phyloP scores from a whole-genome alignment of 2,888 invertebrate genomes.

The Neoaliturus tenellus region DNA sequence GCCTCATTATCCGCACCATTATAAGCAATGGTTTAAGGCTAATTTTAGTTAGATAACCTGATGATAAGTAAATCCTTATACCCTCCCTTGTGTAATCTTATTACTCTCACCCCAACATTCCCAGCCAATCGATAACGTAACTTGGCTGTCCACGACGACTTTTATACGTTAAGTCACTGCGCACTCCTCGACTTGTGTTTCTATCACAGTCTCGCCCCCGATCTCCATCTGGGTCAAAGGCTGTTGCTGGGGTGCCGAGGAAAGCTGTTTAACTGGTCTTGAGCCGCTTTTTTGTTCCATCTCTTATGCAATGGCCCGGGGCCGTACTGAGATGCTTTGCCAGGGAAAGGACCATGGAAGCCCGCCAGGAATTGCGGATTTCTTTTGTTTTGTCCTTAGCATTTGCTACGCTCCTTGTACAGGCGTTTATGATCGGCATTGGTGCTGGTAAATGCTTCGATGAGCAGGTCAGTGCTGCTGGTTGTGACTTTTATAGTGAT shows the following conservation, averaged over 20 bases:
- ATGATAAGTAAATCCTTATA: no score
- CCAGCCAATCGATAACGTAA: no score
- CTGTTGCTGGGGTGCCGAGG: neutral
- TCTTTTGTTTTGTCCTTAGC: neutral
- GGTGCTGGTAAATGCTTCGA: no score
- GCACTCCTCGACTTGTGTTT: neutral
- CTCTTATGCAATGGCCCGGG: slow-evolving; percentile 19
- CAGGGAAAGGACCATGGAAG: neutral
- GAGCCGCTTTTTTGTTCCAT: neutral
- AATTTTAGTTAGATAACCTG: no score
- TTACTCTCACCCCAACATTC: no score
- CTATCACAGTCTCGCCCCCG: neutral
- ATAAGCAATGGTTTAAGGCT: no score
- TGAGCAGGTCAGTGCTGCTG: no score
- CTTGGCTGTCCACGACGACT: no score
- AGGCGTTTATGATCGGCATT: neutral
- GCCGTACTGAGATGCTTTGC: neutral
- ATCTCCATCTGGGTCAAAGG: slow-evolving; percentile 1
- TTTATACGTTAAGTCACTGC: no score
- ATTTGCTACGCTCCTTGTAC: neutral
- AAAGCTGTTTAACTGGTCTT: slow-evolving; percentile 17
- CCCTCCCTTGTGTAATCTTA: no score
- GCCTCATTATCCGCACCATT: no score
- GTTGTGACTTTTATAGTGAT: no score
- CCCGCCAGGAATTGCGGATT: neutral